Evolutionary conservation across 2,113 vertebrate genomes (phyloP), one percentile per base, ranked within the genome.

Genomic region (Pseudorectes ferrugineus): DNA sequence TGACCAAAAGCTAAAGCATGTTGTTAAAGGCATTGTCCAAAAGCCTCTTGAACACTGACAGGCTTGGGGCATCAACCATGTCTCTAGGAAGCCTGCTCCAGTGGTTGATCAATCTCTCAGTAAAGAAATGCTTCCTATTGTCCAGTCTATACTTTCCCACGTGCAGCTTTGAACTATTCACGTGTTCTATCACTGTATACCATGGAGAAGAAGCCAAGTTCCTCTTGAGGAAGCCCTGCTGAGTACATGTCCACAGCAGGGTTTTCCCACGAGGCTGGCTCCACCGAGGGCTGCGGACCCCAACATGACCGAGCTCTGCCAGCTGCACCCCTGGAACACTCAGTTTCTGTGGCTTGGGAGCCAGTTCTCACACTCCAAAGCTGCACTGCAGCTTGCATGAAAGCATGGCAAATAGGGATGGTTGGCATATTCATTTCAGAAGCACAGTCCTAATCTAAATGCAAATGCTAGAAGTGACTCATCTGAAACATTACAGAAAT

Each of bases 211-310:
- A 54, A 68, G 22, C 13, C 54, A 29, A 2, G 43, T 9, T 59
- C 24, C 10, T 35, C 57, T 66, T 14, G 38, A 85, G 55, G 26
- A 87, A 36, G 17, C 10, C 35, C 19, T 35, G 26, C 16, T 38
- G 25, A 48, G 73, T n/a, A 14, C 2, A 1, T 24, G 24, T 11
- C 20, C 17, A 19, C 16, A 17, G 26, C 16, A 48, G 46, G 12
- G 14, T 54, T 49, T 71, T 77, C 46, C 63, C 46, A 46, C 8
- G 12, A 57, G 48, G 15, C 6, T 89, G 40, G n/a, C 28, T 73
- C 58, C 49, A 65, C 45, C 0, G 0, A 42, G 25, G 36, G 22
- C 59, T 91, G 54, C 18, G 65, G n/a, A 57, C 6, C 25, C 14
- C 54, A 35, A 4, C 15, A 66, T n/a, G 36, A 18, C n/a, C 13